A percentile compares a stretch with the other conserved stretches of the same genome.
Conservation (phyloP, 1,140 invertebrate species). For the Myzus persicae region DNA sequence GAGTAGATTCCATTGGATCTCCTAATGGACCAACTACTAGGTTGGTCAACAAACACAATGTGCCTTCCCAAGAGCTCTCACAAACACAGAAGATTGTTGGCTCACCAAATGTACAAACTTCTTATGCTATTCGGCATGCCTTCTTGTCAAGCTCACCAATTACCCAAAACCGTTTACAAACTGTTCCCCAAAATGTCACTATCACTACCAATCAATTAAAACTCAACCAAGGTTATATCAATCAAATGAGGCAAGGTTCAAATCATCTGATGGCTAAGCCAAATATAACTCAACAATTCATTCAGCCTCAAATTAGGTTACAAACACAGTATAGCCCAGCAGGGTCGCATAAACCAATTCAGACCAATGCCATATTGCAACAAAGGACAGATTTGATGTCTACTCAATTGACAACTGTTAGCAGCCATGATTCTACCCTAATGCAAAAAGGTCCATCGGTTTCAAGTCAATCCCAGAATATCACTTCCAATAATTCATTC, state of each 20-base stretch:
- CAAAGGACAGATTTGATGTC: conserved; percentile 51
- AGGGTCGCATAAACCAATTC: conserved; percentile 47
- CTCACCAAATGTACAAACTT: conserved; percentile 55
- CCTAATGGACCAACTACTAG: conserved; percentile 51
- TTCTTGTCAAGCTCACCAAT: conserved; percentile 48
- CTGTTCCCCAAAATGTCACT: conserved; percentile 55
- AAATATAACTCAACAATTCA: conserved; percentile 32
- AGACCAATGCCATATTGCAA: conserved; percentile 48
- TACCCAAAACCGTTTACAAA: conserved; percentile 54
- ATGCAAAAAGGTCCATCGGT: conserved; percentile 37
- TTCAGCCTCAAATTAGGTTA: conserved; percentile 51
- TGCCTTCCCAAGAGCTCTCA: conserved; percentile 57
- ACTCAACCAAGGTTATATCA: conserved; percentile 55
- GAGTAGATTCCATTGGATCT: conserved; percentile 58
- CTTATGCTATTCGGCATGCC: conserved; percentile 49
- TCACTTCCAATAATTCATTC: conserved; percentile 56
- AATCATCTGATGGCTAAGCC: conserved; percentile 39
- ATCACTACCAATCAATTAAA: conserved; percentile 55
- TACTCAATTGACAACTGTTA: conserved; percentile 29
- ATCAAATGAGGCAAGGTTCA: conserved; percentile 54
- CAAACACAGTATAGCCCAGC: conserved; percentile 51
- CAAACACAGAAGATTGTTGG: conserved; percentile 46
- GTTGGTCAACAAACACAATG: conserved; percentile 53
- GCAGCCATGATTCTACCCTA: conserved; percentile 16
- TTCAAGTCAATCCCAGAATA: conserved; percentile 42